A percentile compares a stretch with the other conserved stretches of the same genome.
Evolutionary conservation across 2,113 vertebrate species (phyloP).

Genomic region (Scomber colias): DNA sequence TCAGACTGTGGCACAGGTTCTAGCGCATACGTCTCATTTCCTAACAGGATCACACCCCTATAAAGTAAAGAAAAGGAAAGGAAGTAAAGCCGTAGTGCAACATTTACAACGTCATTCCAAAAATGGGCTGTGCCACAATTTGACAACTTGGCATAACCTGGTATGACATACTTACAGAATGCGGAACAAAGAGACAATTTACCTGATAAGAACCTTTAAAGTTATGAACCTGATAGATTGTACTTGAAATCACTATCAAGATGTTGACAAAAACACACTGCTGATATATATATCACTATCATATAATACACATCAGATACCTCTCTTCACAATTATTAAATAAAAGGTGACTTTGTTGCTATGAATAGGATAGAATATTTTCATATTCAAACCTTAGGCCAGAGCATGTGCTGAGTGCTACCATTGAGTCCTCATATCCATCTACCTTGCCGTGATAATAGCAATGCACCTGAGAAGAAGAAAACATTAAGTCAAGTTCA

Average conservation of each 20-base stretch:
- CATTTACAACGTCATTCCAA: not conserved
- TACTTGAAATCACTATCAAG: too few relatives aligned
- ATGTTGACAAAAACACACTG: too few relatives aligned
- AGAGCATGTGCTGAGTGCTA: slow-evolving; percentile 82
- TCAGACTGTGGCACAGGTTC: slow-evolving; percentile 71
- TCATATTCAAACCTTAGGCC: slow-evolving; percentile 80
- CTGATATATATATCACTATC: too few relatives aligned
- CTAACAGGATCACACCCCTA: slow-evolving; percentile 83
- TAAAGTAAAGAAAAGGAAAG: not conserved
- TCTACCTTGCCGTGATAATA: slow-evolving; percentile 83
- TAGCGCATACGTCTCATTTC: slow-evolving; percentile 76
- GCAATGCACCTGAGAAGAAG: slow-evolving; percentile 70
- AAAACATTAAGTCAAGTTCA: not conserved
- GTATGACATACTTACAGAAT: not conserved
- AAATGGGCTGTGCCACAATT: too few relatives aligned
- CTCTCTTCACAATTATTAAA: too few relatives aligned
- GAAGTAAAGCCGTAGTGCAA: not conserved
- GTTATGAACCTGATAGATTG: too few relatives aligned
- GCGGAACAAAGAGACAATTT: not conserved
- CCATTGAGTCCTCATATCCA: slow-evolving; percentile 80
- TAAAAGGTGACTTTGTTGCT: too few relatives aligned
- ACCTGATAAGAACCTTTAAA: not conserved
- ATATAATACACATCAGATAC: too few relatives aligned
- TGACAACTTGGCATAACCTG: not conserved
- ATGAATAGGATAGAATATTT: not conserved